Evolutionary conservation across 2,797 vertebrate genomes (phyloP), one percentile per base, ranked within the genome.

Genomic region (Mallotus villosus): DNA sequence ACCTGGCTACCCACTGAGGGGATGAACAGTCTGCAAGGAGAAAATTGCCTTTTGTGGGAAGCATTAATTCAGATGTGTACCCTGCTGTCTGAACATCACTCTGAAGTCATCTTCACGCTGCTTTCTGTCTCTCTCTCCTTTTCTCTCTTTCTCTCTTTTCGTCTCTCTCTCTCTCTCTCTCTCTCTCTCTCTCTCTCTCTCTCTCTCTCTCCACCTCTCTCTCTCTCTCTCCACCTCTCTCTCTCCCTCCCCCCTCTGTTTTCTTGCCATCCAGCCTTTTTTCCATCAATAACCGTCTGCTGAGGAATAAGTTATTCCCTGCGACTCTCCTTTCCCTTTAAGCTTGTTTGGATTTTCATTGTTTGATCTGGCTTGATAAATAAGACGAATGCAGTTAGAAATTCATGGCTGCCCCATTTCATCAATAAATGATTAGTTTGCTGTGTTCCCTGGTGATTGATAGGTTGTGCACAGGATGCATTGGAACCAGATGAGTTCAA

Each of bases 361-460:
- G 92, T 94, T 93, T 94, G 92, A 93, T 94, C 90, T 92, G 90
- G 87, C 84, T 90, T 94, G 92, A 93, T 94, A 94, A 94, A 94
- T 93, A 94, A 94, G 91, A 93, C 88, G 91, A 92, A 93, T 92
- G 90, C 90, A 85, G 88, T 93, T 90, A 90, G 91, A 92, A 93
- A 93, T 93, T 92, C 91, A 92, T 88, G 90, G 82, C 90, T 89
- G 89, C 85, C 88, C 89, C 81, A 67, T 93, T 92, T 91, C 90
- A 93, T 94, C 92, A 94, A 93, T 94, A 93, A 94, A 93, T 93
- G 90, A 94, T 93, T 93, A 92, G 91, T 92, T 93, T 92, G 90
- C 90, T 85, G 90, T 87, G 72, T 85, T 91, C 89, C 90, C 91
- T 9, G 29, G 87, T 94, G 94, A 94, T 92, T 94, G 92, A 94